Evolutionary conservation across 2,888 invertebrate genomes (phyloP).

Genomic region (Octonoba sinensis): DNA sequence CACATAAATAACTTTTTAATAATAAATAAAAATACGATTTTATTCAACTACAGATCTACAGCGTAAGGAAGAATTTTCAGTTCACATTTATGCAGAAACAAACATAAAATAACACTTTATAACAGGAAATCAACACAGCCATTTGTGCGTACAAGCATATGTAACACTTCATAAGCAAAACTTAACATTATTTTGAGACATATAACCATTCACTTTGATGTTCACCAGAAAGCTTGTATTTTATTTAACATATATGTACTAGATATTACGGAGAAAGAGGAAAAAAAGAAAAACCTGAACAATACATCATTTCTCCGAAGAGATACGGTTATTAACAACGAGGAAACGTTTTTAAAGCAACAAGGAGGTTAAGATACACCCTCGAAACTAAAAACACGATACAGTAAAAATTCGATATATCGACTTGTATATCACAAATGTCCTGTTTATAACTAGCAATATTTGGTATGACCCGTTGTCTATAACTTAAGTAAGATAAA

Average conservation of each 20-base stretch:
- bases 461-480: no score
- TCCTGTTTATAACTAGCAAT: no score
- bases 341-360: no score
- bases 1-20: not conserved
- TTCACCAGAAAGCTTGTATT: not conserved
- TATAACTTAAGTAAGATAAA: no score
- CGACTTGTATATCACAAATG: no score
- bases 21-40: slow-evolving; percentile 52
- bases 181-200: not conserved
- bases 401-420: no score
- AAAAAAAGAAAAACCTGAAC: not conserved
- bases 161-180: slow-evolving; percentile 34
- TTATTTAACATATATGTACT: not conserved
- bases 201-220: slow-evolving; percentile 2
- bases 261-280: no score
- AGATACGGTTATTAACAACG: no score
- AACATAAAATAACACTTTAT: slow-evolving; percentile 24
- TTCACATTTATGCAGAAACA: slow-evolving; percentile 25
- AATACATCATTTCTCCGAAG: not conserved
- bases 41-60: slow-evolving; percentile 40
- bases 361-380: no score
- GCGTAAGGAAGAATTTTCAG: slow-evolving; percentile 28
- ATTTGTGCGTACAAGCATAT: slow-evolving; percentile 59
- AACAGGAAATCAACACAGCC: slow-evolving; percentile 32
- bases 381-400: no score